Percentiles rank a stretch among this genome's conserved stretches.
Evolutionary conservation across 1,140 invertebrate genomes (phyloP).

Genomic region (Helicorthomorpha holstii): DNA sequence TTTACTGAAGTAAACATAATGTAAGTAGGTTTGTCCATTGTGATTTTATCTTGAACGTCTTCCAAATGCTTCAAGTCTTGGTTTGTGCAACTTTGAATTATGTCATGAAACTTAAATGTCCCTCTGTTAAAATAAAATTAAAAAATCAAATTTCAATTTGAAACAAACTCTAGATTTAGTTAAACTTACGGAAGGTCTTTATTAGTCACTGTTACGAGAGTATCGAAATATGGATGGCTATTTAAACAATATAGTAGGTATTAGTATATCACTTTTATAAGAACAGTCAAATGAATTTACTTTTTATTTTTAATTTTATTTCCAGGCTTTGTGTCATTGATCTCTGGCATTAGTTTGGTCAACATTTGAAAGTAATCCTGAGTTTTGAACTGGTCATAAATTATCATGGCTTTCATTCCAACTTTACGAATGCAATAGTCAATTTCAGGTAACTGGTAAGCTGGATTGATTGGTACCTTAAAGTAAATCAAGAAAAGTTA

Average conservation of each 20-base stretch:
- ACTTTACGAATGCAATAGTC: slow-evolving; percentile 65
- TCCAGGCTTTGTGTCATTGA: slow-evolving; percentile 16
- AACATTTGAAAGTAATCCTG: slow-evolving; percentile 57
- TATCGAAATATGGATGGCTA: slow-evolving; percentile 21
- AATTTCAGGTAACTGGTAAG: slow-evolving; percentile 56
- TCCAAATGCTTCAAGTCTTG: slow-evolving; percentile 21
- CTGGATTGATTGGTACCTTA: slow-evolving; percentile 67
- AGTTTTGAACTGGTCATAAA: slow-evolving; percentile 41
- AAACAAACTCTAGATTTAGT: neutral
- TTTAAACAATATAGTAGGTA: neutral
- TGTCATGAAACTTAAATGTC: slow-evolving; percentile 22
- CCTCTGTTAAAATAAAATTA: slow-evolving; percentile 14
- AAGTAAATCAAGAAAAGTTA: no score
- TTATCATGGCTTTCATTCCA: slow-evolving; percentile 48
- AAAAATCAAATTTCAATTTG: neutral
- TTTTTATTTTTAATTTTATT: slow-evolving; percentile 14
- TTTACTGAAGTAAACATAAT: slow-evolving; percentile 79
- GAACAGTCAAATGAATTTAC: slow-evolving; percentile 8
- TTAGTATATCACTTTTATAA: neutral
- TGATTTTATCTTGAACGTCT: slow-evolving; percentile 31
- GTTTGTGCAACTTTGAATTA: slow-evolving; percentile 19
- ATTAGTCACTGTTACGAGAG: slow-evolving; percentile 23
- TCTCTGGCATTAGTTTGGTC: slow-evolving; percentile 25
- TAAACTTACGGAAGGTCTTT: slow-evolving; percentile 15
- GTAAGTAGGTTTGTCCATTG: slow-evolving; percentile 48